Conservation (phyloP, 2,113 vertebrate genomes). For the Cacatua alba region DNA sequence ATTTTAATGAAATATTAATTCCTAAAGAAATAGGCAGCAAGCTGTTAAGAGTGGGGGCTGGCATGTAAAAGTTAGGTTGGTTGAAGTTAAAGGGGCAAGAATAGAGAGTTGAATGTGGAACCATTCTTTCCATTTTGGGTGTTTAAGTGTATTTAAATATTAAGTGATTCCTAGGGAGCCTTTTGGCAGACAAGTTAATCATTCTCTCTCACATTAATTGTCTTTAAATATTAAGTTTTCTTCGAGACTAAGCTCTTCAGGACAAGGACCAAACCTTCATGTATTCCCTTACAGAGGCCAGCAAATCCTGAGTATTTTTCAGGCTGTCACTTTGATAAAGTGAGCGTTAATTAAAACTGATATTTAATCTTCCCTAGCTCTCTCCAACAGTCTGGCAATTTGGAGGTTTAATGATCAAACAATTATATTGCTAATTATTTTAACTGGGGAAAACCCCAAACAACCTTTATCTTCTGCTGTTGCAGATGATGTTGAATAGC, state of each 20-base stretch:
- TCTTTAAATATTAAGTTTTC: constrained; percentile 34
- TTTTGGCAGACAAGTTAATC: not conserved
- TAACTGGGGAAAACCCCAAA: not conserved
- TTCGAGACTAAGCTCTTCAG: not conserved
- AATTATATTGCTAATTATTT: not conserved
- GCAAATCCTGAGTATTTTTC: not conserved
- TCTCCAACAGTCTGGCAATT: not conserved
- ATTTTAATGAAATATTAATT: constrained; percentile 64
- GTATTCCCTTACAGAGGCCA: not conserved
- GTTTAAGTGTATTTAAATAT: constrained; percentile 28
- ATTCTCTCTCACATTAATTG: not conserved
- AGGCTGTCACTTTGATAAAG: not conserved
- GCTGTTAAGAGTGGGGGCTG: not conserved
- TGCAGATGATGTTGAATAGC: not conserved
- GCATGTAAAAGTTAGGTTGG: not conserved
- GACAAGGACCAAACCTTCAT: not conserved
- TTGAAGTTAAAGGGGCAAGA: not conserved
- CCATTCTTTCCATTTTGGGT: not conserved
- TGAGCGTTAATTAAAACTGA: not conserved
- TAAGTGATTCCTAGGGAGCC: not conserved
- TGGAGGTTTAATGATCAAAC: not conserved
- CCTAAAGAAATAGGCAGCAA: not conserved
- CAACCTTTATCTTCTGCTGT: not conserved
- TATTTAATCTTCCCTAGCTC: not conserved
- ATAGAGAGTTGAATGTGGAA: not conserved